Evolutionary conservation across 2,113 vertebrate genomes (phyloP), one percentile per base, ranked within the genome.

Genomic region (Pipra filicauda): DNA sequence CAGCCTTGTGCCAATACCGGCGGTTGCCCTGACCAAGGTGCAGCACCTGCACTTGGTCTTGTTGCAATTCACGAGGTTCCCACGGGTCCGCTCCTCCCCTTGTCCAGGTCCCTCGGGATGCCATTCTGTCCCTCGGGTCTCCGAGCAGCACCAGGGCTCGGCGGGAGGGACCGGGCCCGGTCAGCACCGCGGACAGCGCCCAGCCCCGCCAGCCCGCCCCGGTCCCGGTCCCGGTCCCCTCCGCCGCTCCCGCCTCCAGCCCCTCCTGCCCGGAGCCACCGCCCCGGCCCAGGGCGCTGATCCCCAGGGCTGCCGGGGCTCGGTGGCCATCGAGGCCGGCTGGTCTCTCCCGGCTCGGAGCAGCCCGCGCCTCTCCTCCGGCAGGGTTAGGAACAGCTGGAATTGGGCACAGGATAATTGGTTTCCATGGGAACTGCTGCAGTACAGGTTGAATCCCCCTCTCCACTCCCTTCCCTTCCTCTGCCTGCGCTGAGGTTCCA

Each of bases 401-500:
- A 97, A 98, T 97, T 98, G 97, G 97, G 97, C 97, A 96, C 64
- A 74, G 98, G 98, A 97, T 98, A 97, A 97, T 96, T 96, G 98
- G 98, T 98, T 98, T 97, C 97, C 88, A 98, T 98, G 97, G 98
- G 51, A 98, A 98, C 97, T 58, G 79, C 98, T 95, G 97, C 98
- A 95, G 98, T 93, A 97, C 96, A 96, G 97, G 97, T 95, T 97
- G 97, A 97, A 92, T 95, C 96, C 97, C 96, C 96, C 95, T 96
- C 97, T 94, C 95, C 52, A 39, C 87, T 80, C 49, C 82, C 73
- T 79, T 82, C 89, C 59, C 95, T 96, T 96, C 97, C 93, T 96
- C 95, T 97, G 93, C 97, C 97, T 93, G 94, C 16, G 85, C 88
- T 23, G 93, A 84, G 97, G 93, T 87, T 97, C 96, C 59, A 78